Conservation (phyloP, 2,797 vertebrate genomes). For the Melanitta fusca region DNA sequence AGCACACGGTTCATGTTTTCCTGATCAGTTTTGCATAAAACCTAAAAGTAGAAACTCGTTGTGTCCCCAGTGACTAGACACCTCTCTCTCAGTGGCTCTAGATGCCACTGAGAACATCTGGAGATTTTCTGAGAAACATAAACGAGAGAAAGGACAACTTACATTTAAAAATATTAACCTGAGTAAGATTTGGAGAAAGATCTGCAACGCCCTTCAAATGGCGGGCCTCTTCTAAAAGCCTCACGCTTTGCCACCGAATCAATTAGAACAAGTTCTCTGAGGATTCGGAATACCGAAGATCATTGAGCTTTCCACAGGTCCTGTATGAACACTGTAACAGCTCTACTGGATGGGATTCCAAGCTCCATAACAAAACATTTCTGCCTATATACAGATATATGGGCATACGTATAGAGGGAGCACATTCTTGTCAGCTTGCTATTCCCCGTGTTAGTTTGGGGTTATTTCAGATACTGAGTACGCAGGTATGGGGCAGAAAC, state of each 20-base stretch:
- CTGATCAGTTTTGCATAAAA: conserved; percentile 2
- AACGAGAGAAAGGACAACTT: not conserved
- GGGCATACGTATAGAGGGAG: no score
- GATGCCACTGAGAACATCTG: not conserved
- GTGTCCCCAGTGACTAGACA: not conserved
- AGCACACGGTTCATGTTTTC: not conserved
- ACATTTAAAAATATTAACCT: not conserved
- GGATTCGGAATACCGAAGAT: not conserved
- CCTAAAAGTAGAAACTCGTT: not conserved
- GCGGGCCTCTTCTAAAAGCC: not conserved
- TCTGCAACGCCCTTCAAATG: not conserved
- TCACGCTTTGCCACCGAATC: not conserved
- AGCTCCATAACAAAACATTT: not conserved
- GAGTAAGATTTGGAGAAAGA: not conserved
- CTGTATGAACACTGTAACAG: not conserved
- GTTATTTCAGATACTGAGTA: not conserved
- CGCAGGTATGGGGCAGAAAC: not conserved
- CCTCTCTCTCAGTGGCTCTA: not conserved
- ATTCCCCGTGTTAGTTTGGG: not conserved
- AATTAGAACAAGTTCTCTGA: not conserved
- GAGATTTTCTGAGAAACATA: not conserved
- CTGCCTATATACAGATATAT: not conserved
- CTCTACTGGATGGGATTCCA: not conserved
- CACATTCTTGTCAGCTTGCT: not conserved
- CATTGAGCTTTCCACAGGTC: not conserved